Evolutionary conservation across 2,888 invertebrate species (phyloP), one percentile per base, ranked within the genome.

Genomic region (Pegoplata infirma): DNA sequence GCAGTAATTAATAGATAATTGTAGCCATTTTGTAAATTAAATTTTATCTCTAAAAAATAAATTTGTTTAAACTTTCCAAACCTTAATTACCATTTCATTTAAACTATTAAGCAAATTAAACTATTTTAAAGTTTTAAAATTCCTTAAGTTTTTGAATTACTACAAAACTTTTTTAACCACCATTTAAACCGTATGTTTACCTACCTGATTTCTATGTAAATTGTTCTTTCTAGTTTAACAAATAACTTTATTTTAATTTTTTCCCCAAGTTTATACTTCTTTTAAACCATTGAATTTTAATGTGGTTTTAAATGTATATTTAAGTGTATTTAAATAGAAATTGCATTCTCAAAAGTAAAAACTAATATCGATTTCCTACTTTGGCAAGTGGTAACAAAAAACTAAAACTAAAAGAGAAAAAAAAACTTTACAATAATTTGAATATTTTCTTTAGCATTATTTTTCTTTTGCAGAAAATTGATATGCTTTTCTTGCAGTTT

Each of bases 261-360:
- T n/a, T 40, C n/a, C n/a, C n/a, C 14, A 40, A 40, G 36, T 40
- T 12, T 40, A 12, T 40, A 3, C 36, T 40, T 40, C 5, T n/a
- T n/a, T n/a, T n/a, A n/a, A 44, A 17, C 47, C n/a, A 25, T 25
- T 23, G 64, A 47, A 40, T 58, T 28, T 64, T 21, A 56, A 51
- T 49, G 49, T 46, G 56, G 49, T 73, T 64, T 49, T 23, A 55
- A 51, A 51, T 55, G 28, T 4, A 55, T 14, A 55, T 64, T 23
- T 10, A 10, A n/a, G 61, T 17, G 25, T 10, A 58, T 12, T 19
- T 16, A 28, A 17, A 72, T 64, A 25, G 32, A 25, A 23, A 72
- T 61, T 36, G 32, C 21, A 64, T 46, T 63, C 61, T 53, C 17
- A 4, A 25, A 25, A 6, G 5, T 3, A 25, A 25, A 25, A 25